These are phyloP conservation scores for Diceros bicornis DNA, from an alignment of 2,797 vertebrate genomes.

Conservation along the genomic window DNA sequence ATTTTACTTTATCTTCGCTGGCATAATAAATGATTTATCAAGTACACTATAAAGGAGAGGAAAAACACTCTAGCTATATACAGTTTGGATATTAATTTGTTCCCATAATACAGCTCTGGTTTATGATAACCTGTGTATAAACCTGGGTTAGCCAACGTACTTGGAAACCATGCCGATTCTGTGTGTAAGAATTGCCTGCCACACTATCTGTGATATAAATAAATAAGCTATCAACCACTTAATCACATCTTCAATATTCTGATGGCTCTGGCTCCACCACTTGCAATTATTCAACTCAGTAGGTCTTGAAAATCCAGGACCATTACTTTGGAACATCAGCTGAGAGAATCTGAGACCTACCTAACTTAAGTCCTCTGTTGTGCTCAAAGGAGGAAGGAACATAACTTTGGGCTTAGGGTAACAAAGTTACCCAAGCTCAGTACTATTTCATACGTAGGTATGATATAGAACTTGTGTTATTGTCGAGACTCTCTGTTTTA, in stretches of 20 bases:
- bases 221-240: background rate
- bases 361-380: background rate
- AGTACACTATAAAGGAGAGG: slow-evolving; percentile 47
- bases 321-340: background rate
- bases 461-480: background rate
- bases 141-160: slow-evolving; percentile 35
- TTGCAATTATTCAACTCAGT: background rate
- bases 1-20: slow-evolving; percentile 79
- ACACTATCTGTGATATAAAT: background rate
- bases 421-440: background rate
- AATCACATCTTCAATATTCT: background rate
- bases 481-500: background rate
- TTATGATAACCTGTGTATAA: slow-evolving; percentile 62
- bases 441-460: background rate
- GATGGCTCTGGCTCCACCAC: background rate
- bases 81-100: slow-evolving; percentile 63
- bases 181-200: background rate
- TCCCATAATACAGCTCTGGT: slow-evolving; percentile 61
- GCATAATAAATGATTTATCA: slow-evolving; percentile 73
- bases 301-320: background rate
- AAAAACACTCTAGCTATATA: background rate
- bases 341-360: background rate
- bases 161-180: background rate
- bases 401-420: background rate
- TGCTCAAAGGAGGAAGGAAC: background rate